These are phyloP conservation scores for Deilephila porcellus DNA, from an alignment of 2,888 invertebrate genomes.

Conservation along the genomic window DNA sequence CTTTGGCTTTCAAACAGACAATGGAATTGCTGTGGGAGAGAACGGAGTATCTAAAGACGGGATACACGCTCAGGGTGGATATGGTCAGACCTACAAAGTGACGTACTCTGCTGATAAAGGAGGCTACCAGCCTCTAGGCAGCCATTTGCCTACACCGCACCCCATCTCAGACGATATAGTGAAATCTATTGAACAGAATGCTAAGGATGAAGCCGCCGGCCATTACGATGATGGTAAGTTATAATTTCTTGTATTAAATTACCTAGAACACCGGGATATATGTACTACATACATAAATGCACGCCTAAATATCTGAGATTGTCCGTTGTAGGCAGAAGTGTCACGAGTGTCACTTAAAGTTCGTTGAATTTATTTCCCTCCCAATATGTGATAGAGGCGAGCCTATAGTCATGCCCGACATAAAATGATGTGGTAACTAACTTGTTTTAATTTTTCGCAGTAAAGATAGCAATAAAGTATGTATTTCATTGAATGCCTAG, in stretches of 20 bases:
- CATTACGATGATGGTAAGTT: slow-evolving; percentile 72
- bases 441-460: too few species aligned
- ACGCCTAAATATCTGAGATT: too few species aligned
- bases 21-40: slow-evolving; percentile 71
- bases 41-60: slow-evolving; percentile 65
- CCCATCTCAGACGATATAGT: slow-evolving; percentile 72
- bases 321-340: too few species aligned
- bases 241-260: slow-evolving; percentile 25
- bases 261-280: background rate
- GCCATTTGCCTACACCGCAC: slow-evolving; percentile 72
- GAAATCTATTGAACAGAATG: slow-evolving; percentile 69
- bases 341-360: too few species aligned
- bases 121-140: slow-evolving; percentile 69
- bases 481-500: too few species aligned
- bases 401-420: too few species aligned
- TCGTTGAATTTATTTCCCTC: too few species aligned
- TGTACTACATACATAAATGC: too few species aligned
- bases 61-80: slow-evolving; percentile 69
- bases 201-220: slow-evolving; percentile 73
- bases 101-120: slow-evolving; percentile 72
- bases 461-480: too few species aligned
- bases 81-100: slow-evolving; percentile 70
- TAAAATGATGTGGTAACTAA: too few species aligned
- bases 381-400: too few species aligned
- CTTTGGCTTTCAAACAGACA: slow-evolving; percentile 71